Base-by-base conservation (phyloP, 35 echinoderm and acorn worm species). In the Ophiothrix spiculata region DNA sequence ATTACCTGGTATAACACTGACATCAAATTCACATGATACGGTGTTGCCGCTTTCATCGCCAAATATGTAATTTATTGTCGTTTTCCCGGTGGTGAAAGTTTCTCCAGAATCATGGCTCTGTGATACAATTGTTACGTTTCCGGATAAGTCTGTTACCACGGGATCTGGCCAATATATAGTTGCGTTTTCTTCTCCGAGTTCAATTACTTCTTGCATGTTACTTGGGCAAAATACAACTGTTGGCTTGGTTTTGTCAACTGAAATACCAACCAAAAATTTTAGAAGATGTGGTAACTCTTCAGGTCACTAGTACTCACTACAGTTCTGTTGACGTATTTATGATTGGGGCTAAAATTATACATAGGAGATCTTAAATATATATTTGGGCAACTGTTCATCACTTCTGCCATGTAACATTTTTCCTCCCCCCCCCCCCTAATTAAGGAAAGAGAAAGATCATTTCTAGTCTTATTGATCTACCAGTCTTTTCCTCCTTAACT, bases 101-200 rank as follows among this genome's bases (percentile, higher is more conserved):
- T 86, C 83, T n/a, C 91, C 91, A 41, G 94, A 60, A 8, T 1
- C 45, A 40, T 88, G 41, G 25, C 87, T 81, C 38, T 39, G 75
- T 38, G 74, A 60, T 0, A 75, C 45, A 12, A 85, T 39, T 74
- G 49, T 79, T 3, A 36, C 84, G 6, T 56, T 33, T 56, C 95
- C 95, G 36, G 91, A 93, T 13, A 86, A 77, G 45, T 97, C 95
- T 38, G 91, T 81, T 4, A 91, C 95, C 12, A 88, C 84, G 11
- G 95, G 95, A 34, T 73, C 78, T 21, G 40, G 69, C 87, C 87
- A 89, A 34, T n/a, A 38, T 28, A 80, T 32, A 35, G 56, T 12
- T 11, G 56, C 69, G 32, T 37, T 39, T 34, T 32, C 29, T 28
- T 32, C 33, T 35, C 82, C 82, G 35, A 31, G 31, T 23, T 49